Base-by-base conservation (phyloP, 2,797 vertebrate genomes). In the Aphelocoma californica region DNA sequence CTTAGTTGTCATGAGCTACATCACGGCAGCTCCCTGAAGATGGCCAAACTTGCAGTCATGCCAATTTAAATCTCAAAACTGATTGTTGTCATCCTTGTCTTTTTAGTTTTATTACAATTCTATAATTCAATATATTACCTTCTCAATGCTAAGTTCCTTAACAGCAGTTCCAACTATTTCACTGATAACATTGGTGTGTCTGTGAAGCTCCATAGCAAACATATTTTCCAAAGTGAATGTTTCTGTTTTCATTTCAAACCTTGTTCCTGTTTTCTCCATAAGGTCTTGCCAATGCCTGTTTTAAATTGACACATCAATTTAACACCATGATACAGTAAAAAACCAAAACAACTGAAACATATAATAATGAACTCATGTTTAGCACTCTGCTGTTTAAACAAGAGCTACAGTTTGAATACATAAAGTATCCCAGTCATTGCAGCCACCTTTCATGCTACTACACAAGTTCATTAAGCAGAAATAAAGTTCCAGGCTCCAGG, bases 181-280 rank as follows among this genome's bases (percentile, higher is more conserved):
- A 21, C 97, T 97, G 60, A 99, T 99, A 34, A 99, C 98, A 4
- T 97, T 97, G 7, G 96, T 90, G 61, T 99, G 96, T 75, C 97
- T 99, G 97, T 99, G 98, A 54, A 99, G 98, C 67, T 99, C 99
- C 99, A 99, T 99, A 29, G 99, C 97, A 62, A 99, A 99, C 99
- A 99, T 99, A 92, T 99, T 99, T 91, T 99, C 98, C 97, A 99
- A 97, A 28, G 99, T 99, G 96, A 99, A 99, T 17, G 97, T 99
- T 31, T 98, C 98, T 6, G 98, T 96, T 65, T 98, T 98, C 98
- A 99, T 99, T 87, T 99, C 98, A 95, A 99, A 99, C 64, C 92
- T 97, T 25, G 98, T 98, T 14, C 98, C 98, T 0, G 99, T 99
- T 85, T 97, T 98, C 47, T 98, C 97, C 99, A 99, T 99, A 65